A percentile compares a stretch with the other conserved stretches of the same genome.
Conservation (phyloP, 1,140 invertebrate species). For the Drosophila melanica region DNA sequence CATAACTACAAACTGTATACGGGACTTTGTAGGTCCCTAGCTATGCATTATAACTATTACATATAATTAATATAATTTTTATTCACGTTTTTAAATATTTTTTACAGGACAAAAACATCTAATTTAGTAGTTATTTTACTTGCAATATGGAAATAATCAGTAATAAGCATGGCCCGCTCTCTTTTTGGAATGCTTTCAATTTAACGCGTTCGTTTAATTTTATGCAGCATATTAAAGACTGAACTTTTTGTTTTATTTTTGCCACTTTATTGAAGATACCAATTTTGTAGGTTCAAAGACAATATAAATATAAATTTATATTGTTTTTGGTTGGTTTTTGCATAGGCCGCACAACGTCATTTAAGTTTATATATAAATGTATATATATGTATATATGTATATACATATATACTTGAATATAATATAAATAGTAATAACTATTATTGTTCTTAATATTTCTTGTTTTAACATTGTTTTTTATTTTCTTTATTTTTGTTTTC, state of each 20-base stretch:
- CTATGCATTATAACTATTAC: slow-evolving; percentile 65
- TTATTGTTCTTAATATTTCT: slow-evolving; percentile 84
- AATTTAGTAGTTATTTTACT: slow-evolving; percentile 72
- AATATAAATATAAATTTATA: no score
- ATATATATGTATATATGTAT: slow-evolving; percentile 53
- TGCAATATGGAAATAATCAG: slow-evolving; percentile 74
- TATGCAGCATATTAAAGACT: slow-evolving; percentile 29
- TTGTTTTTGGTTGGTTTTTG: no score
- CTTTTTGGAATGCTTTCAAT: slow-evolving; percentile 32
- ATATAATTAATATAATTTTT: slow-evolving; percentile 55
- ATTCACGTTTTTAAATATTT: slow-evolving; percentile 53
- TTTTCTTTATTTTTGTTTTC: slow-evolving; percentile 29
- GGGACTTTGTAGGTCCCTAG: slow-evolving; percentile 59
- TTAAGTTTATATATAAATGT: slow-evolving; percentile 57
- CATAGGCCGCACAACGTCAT: slow-evolving; percentile 58
- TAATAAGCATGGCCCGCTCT: slow-evolving; percentile 58
- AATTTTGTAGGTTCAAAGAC: slow-evolving; percentile 63
- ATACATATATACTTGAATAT: slow-evolving; percentile 72
- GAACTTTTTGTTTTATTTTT: slow-evolving; percentile 19
- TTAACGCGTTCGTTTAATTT: slow-evolving; percentile 1
- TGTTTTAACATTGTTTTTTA: slow-evolving; percentile 55
- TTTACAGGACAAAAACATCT: slow-evolving; percentile 83
- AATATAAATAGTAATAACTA: slow-evolving; percentile 84
- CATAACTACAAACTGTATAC: slow-evolving; percentile 76
- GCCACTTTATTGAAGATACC: slow-evolving; percentile 54